Evolutionary conservation across 2,888 invertebrate genomes (phyloP), one percentile per base, ranked within the genome.

Genomic region (Synanthedon vespiformis): DNA sequence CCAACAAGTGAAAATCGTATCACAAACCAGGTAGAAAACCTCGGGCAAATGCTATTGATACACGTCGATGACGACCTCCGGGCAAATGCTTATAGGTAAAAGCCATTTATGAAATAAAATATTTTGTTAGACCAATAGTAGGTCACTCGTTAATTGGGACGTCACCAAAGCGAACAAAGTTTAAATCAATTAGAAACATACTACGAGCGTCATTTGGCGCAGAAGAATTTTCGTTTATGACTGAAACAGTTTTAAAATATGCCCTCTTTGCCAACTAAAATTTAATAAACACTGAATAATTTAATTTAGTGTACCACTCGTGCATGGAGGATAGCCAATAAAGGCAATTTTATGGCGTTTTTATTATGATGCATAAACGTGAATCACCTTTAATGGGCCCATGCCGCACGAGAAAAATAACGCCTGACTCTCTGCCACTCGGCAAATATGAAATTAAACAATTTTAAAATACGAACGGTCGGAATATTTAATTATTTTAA

Each of bases 291-390:
- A 80, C 67, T 72, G 77, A 72, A 80, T 83, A 80, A 84, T 83
- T 84, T 79, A 82, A 85, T 86, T 77, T 78, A 72, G 73, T 76
- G 70, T 74, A 71, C 73, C 78, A 74, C 72, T 81, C 74, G 66
- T 72, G 81, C 77, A 74, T 80, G 84, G 85, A 80, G 76, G 72
- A 74, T 70, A 74, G 84, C 83, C 85, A 85, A 86, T 86, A 83
- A 86, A 81, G 67, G 70, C 72, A 60, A 77, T 82, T 86, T 87
- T 80, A 87, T 85, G 67, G 77, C 71, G 61, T 74, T 86, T 86
- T 86, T 86, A 87, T 85, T 83, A 80, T 85, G 84, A 83, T 78
- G 77, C 82, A 84, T 80, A 78, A 82, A 78, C 80, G 76, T 84
- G 78, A 53, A 51, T 51, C 51, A 51, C 48, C 40, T 71, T 72